phyloP scores from a whole-genome alignment of 2,113 vertebrate species.

The Guaruba guarouba region DNA sequence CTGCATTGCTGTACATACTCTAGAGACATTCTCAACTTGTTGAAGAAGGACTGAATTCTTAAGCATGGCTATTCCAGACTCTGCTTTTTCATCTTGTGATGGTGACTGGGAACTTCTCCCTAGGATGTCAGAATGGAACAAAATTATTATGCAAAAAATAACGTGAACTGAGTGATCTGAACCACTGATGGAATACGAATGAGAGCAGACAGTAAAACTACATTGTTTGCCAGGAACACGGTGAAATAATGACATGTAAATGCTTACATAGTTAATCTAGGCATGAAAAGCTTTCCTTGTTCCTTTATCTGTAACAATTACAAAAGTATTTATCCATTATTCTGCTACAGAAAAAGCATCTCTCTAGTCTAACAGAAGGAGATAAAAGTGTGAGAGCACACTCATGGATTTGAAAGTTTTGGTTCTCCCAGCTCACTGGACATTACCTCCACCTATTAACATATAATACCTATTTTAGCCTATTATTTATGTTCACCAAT shows the following conservation, averaged over 20 bases:
- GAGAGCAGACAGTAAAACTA: not conserved
- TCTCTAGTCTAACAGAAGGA: not conserved
- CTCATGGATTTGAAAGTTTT: not conserved
- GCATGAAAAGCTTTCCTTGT: not conserved
- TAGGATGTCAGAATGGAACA: slow-evolving; percentile 35
- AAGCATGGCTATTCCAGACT: not conserved
- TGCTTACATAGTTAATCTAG: not conserved
- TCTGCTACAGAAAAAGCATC: not conserved
- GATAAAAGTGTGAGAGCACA: not conserved
- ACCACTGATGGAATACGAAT: not conserved
- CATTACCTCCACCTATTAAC: not conserved
- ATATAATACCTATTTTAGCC: not conserved
- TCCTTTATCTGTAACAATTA: not conserved
- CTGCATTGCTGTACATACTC: slow-evolving; percentile 36
- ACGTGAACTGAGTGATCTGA: not conserved
- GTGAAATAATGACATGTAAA: not conserved
- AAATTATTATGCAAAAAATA: not conserved
- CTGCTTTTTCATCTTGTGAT: slow-evolving; percentile 11
- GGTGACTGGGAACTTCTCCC: slow-evolving; percentile 26
- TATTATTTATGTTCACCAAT: not conserved
- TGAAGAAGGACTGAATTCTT: not conserved
- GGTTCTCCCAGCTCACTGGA: not conserved
- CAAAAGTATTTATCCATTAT: not conserved
- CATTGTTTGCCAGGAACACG: not conserved
- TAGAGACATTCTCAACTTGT: not conserved